Base-by-base conservation (phyloP, 2,888 invertebrate genomes). In the Hoplodrina blanda region DNA sequence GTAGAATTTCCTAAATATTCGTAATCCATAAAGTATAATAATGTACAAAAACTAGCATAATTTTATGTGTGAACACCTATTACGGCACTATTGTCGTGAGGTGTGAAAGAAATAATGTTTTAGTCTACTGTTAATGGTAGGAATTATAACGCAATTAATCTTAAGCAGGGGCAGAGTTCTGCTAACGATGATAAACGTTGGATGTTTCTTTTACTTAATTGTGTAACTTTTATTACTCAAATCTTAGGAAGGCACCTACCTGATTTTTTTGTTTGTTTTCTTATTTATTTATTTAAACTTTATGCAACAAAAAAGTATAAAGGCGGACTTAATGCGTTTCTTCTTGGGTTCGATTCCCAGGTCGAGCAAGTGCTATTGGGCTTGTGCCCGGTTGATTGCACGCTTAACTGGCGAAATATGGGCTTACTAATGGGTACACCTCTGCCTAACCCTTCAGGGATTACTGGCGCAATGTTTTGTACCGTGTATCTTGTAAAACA, bases 11-110 rank as follows among this genome's bases (percentile, higher is more conserved):
- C 41, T 62, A 62, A 69, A 64, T 17, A 33, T 8, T 17, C 41
- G 7, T 52, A 66, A 71, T 76, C 59, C 57, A 62, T 65, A 49
- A 41, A 15, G 25, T 33, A 13, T 60, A 44, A 17, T 60, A 33
- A 49, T 30, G 33, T 17, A 68, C 50, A 75, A 75, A 70, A 78
- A 71, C 20, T n/a, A n/a, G 10, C 2, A 52, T 75, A 65, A 79
- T 68, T 73, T 78, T 64, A 67, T 76, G 80, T 79, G 79, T 8
- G 76, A 79, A 80, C 68, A 52, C 0, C 15, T 13, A 69, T 72
- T 63, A 76, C 19, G 17, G n/a, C 17, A n/a, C 62, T 17, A 76
- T 69, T 73, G 73, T 73, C 25, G 19, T 20, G n/a, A 59, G 15
- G 67, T 73, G 62, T 57, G 20, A 56, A 65, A 62, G 25, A 73